Base-by-base conservation (phyloP, 2,888 invertebrate species). In the Xestia xanthographa region DNA sequence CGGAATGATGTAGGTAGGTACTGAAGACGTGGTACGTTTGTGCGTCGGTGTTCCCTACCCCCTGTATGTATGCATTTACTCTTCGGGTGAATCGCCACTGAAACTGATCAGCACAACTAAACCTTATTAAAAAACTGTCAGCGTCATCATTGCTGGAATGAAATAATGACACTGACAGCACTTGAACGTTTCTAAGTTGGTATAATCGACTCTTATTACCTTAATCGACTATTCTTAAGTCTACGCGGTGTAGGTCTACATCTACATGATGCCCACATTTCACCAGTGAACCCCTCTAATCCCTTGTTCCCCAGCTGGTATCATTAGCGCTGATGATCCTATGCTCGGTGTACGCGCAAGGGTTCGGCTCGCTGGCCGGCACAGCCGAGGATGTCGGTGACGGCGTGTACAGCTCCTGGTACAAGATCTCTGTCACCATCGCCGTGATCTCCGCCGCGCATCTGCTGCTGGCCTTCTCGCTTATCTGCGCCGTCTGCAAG, bases 311-410 rank as follows among this genome's bases (percentile, higher is more conserved):
- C 91, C 92, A 95, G 95, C n/a, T 92, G 34, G 78, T 87, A 11
- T 92, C 96, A 0, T 34, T 93, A 5, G 72, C 80, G 0, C 79
- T 94, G 83, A 90, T 94, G 89, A 80, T 92, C 63, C 11, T 93
- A n/a, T 91, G 93, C 78, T 85, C 93, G 2, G 56, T 92, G 65
- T 93, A 92, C 89, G 95, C 95, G 82, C 86, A 77, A 71, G 87
- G 81, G 50, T 89, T 91, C 22, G 87, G 87, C 45, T 82, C 78
- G 6, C 75, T 87, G 71, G 76, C 88, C 41, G 94, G 92, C 88
- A 92, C 95, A 1, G 87, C 90, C 43, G 93, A 91, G 79, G 94
- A 94, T 85, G 88, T 88, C 2, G 93, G 83, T 11, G 92, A 95
- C 87, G 85, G 78, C 11, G 78, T 95, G 38, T 95, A 95, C 92